These are phyloP conservation scores for Euborellia annulipes DNA, from an alignment of 1,140 invertebrate species.

Conservation along the genomic window DNA sequence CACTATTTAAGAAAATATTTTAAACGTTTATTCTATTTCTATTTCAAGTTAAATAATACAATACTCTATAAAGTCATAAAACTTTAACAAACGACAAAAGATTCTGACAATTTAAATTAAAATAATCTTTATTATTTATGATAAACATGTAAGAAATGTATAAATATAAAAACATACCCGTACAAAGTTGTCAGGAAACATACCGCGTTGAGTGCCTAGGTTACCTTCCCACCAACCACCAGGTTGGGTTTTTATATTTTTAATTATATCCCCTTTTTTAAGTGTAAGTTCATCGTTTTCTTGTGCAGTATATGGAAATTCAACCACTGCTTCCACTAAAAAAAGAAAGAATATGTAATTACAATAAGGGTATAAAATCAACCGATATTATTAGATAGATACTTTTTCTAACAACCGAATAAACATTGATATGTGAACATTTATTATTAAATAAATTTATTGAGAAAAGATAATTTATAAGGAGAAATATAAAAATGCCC, in stretches of 20 bases:
- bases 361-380: too few species aligned
- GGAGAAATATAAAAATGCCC: background rate
- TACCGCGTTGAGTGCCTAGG: constrained; percentile 68
- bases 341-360: constrained; percentile 9
- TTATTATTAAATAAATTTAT: too few species aligned
- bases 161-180: too few species aligned
- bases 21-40: too few species aligned
- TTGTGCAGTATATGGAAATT: constrained; percentile 64
- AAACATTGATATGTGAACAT: too few species aligned
- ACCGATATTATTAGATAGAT: background rate
- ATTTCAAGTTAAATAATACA: too few species aligned
- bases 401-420: background rate
- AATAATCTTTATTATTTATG: too few species aligned
- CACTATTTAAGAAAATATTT: too few species aligned
- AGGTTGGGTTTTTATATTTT: constrained; percentile 60
- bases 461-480: background rate
- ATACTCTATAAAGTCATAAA: too few species aligned
- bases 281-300: constrained; percentile 73
- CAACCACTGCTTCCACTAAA: constrained; percentile 59
- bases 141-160: too few species aligned
- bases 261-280: constrained; percentile 76
- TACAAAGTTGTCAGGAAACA: constrained; percentile 97
- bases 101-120: too few species aligned
- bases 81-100: too few species aligned
- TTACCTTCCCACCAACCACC: constrained; percentile 96